Conservation (phyloP, 2,113 vertebrate species). For the Pteronura brasiliensis region DNA sequence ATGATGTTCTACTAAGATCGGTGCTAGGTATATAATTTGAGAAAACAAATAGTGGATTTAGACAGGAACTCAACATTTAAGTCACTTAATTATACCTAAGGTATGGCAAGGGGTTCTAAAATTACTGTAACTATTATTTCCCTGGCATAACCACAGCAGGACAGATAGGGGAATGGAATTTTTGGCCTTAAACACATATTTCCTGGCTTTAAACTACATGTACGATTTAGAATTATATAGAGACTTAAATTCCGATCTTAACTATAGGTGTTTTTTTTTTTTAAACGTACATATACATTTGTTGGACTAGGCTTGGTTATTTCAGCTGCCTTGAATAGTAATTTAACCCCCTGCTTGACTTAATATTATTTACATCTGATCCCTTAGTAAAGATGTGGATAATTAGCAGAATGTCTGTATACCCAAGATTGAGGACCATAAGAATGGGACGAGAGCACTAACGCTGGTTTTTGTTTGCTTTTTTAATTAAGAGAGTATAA, state of each 20-base stretch:
- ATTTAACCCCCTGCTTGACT: neutral
- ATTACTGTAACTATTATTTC: constrained; percentile 54
- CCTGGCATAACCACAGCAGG: constrained; percentile 32
- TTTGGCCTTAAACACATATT: constrained; percentile 41
- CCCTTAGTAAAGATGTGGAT: neutral
- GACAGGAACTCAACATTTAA: constrained; percentile 52
- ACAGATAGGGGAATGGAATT: constrained; percentile 59
- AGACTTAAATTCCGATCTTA: constrained; percentile 44
- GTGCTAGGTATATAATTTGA: constrained; percentile 22
- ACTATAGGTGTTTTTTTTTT: neutral
- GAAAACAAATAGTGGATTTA: constrained; percentile 56
- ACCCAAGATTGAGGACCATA: neutral
- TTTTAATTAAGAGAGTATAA: neutral
- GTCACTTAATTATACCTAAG: constrained; percentile 60
- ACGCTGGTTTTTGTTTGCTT: neutral
- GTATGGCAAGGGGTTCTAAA: constrained; percentile 22
- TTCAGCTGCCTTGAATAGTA: constrained; percentile 3
- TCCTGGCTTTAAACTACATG: constrained; percentile 53
- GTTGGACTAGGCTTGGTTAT: neutral
- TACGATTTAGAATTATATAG: constrained; percentile 52
- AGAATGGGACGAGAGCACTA: neutral
- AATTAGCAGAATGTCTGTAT: neutral
- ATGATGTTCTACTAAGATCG: neutral
- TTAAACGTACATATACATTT: neutral
- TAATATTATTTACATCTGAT: neutral